phyloP scores from a whole-genome alignment of 2,797 vertebrate species.

The Steatocranus sp. region DNA sequence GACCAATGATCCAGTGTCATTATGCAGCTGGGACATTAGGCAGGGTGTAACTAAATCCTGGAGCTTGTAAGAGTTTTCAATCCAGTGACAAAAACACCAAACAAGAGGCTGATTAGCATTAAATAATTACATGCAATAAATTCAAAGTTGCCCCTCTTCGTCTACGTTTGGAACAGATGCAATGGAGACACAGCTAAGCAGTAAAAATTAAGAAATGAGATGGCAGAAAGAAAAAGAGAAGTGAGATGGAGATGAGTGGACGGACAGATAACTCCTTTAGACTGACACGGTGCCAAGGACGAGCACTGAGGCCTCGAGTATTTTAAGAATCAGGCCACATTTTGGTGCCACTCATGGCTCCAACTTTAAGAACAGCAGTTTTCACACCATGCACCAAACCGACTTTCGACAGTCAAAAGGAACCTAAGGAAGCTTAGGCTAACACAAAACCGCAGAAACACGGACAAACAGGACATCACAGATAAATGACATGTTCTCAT shows the following conservation, averaged over 20 bases:
- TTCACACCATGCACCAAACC: neutral
- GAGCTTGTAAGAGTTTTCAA: fast-evolving
- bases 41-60: neutral
- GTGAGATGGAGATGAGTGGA: neutral
- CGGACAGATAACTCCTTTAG: neutral
- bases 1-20: neutral
- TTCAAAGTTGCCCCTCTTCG: neutral
- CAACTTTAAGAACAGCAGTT: neutral
- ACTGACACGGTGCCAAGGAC: neutral
- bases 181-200: neutral
- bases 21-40: neutral
- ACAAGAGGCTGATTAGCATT: neutral
- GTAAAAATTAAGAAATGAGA: neutral
- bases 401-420: neutral
- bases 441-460: neutral
- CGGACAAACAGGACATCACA: neutral
- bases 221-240: neutral
- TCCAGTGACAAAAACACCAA: neutral
- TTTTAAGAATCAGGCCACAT: neutral
- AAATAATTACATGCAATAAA: neutral
- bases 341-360: neutral
- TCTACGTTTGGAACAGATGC: neutral
- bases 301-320: neutral
- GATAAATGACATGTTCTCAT: neutral
- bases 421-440: neutral